Conservation (phyloP, 1,140 invertebrate genomes). For the Drosophila aff. region DNA sequence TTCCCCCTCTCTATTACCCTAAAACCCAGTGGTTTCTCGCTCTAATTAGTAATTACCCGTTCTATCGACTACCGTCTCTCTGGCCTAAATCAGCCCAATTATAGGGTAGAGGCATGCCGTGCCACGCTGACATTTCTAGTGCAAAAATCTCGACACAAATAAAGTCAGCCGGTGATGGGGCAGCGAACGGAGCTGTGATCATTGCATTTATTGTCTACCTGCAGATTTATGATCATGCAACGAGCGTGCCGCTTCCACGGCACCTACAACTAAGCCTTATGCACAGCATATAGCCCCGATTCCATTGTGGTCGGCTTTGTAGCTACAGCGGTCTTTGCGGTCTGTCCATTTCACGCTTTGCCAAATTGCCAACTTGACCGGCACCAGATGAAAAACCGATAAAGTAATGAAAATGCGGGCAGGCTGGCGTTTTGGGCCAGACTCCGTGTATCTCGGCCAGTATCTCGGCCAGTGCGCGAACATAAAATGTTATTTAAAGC, state of each 20-base stretch:
- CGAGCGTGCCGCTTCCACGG: conserved; percentile 50
- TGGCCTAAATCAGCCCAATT: conserved; percentile 3
- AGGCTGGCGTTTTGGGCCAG: conserved; percentile 26
- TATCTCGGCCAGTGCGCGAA: conserved; percentile 52
- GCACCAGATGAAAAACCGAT: conserved; percentile 55
- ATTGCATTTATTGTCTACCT: conserved; percentile 59
- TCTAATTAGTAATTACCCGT: conserved; percentile 1
- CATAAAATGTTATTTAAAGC: conserved; percentile 82
- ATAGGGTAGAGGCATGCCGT: conserved; percentile 34
- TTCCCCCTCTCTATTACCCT: too few species aligned
- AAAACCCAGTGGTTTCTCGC: background rate
- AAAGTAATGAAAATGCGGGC: conserved; percentile 71
- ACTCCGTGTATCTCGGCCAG: conserved; percentile 21
- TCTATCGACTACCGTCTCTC: background rate
- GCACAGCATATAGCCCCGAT: conserved; percentile 28
- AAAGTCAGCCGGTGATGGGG: conserved; percentile 20
- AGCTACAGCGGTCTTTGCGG: conserved; percentile 42
- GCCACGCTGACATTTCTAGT: conserved; percentile 58
- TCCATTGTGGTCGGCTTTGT: conserved; percentile 30
- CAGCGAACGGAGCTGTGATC: conserved; percentile 20
- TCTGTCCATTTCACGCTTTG: conserved; percentile 78
- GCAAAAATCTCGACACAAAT: conserved; percentile 56
- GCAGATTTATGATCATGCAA: conserved; percentile 66
- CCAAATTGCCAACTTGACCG: conserved; percentile 82
- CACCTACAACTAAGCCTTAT: conserved; percentile 38